Conservation (phyloP, 2,888 invertebrate genomes). For the Leptura quadrifasciata region DNA sequence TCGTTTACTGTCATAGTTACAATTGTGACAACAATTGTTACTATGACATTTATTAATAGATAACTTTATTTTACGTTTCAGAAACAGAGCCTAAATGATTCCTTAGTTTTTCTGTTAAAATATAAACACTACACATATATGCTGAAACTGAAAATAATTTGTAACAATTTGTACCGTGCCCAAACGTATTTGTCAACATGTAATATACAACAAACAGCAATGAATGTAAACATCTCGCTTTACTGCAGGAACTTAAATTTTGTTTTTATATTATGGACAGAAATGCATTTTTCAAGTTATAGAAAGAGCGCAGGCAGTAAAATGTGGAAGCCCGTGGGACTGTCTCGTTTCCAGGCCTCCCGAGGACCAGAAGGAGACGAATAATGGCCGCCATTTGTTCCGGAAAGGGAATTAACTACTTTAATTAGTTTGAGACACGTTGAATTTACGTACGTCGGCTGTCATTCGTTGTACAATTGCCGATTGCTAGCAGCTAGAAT, state of each 20-base stretch:
- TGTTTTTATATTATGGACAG: background rate
- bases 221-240: background rate
- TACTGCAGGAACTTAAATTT: background rate
- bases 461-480: slow-evolving; percentile 69
- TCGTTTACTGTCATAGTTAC: no score
- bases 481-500: slow-evolving; percentile 66
- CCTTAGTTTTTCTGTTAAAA: no score
- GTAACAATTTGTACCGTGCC: background rate
- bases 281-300: slow-evolving; percentile 41
- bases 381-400: slow-evolving; percentile 73
- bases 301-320: slow-evolving; percentile 51
- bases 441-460: slow-evolving; percentile 73
- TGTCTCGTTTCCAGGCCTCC: slow-evolving; percentile 58
- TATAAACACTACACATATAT: background rate
- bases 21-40: no score
- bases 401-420: slow-evolving; percentile 74
- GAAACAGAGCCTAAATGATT: no score
- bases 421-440: slow-evolving; percentile 75
- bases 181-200: background rate
- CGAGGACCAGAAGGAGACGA: slow-evolving; percentile 68
- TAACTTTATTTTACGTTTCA: no score
- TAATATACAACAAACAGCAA: background rate
- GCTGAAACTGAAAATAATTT: background rate
- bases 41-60: no score
- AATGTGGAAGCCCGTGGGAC: slow-evolving; percentile 57